Conservation (phyloP, 2,797 vertebrate species). For the Pteronotus mesoamericanus region DNA sequence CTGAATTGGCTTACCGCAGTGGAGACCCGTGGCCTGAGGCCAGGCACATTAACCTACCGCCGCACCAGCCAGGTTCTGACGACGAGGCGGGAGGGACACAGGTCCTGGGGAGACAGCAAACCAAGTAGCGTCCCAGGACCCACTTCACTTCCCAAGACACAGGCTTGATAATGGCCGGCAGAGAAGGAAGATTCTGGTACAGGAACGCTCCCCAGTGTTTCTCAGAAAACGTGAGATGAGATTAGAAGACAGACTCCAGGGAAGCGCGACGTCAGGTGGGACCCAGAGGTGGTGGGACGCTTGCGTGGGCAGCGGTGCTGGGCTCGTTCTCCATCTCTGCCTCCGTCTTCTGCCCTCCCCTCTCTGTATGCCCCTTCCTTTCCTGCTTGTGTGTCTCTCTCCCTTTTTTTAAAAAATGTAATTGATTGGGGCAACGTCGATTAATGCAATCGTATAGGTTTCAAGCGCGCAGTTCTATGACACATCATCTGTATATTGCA, state of each 20-base stretch:
- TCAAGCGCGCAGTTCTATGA: too few species aligned
- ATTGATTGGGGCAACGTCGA: too few species aligned
- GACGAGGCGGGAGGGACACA: neutral
- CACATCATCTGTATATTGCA: too few species aligned
- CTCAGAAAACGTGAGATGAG: neutral
- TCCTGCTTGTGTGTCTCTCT: neutral
- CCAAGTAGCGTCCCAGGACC: neutral
- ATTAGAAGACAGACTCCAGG: neutral
- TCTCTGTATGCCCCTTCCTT: neutral
- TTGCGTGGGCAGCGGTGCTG: neutral
- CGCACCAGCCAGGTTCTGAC: neutral
- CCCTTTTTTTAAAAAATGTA: too few species aligned
- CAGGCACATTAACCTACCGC: neutral
- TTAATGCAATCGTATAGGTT: too few species aligned
- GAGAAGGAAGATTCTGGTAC: neutral
- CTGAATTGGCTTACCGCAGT: neutral
- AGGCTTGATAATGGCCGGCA: neutral
- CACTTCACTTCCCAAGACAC: neutral
- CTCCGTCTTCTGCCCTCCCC: neutral
- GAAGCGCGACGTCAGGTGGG: neutral
- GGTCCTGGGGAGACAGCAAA: too few species aligned
- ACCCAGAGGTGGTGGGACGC: neutral
- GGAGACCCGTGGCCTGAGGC: neutral
- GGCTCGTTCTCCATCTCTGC: neutral
- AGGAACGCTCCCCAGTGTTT: neutral